Percentiles rank a stretch among this genome's conserved stretches.
These are phyloP conservation scores for Loxodonta africana DNA, from an alignment of 2,113 vertebrate species.

Conservation along the genomic window DNA sequence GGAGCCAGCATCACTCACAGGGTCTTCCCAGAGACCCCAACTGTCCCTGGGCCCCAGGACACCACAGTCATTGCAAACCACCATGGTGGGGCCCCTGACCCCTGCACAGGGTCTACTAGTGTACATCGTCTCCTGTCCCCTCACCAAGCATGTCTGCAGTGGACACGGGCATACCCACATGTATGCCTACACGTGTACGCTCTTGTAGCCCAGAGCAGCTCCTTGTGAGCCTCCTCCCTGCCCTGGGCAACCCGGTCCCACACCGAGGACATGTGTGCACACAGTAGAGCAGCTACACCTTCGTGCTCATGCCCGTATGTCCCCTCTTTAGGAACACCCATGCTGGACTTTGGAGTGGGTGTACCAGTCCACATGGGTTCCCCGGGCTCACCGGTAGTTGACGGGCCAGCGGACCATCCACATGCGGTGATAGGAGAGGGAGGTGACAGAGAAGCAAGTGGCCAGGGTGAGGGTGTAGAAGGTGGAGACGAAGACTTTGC, in stretches of 20 bases:
- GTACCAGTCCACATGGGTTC: background rate
- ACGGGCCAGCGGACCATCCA: conserved; percentile 99
- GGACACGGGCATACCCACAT: background rate
- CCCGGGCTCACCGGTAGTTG: conserved; percentile 93
- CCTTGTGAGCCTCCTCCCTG: too few species aligned
- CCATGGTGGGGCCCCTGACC: rapidly evolving
- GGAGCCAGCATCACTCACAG: background rate
- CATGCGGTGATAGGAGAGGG: conserved; percentile 97
- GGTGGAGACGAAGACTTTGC: conserved; percentile 97
- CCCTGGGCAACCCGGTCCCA: background rate
- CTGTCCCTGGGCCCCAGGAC: background rate
- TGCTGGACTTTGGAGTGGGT: rapidly evolving
- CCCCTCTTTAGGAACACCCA: background rate
- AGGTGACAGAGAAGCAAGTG: conserved; percentile 97
- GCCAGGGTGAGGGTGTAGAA: conserved; percentile 97
- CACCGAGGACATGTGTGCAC: rapidly evolving
- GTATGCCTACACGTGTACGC: rapidly evolving
- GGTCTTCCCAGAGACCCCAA: background rate
- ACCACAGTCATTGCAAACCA: rapidly evolving
- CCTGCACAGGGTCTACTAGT: background rate
- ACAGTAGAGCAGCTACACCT: background rate
- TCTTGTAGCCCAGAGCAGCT: background rate
- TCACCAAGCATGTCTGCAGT: background rate
- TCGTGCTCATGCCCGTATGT: rapidly evolving
- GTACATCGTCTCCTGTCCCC: background rate